A percentile compares a stretch with the other conserved stretches of the same genome.
Evolutionary conservation across 2,888 invertebrate species (phyloP).

Genomic region (Automeris io): DNA sequence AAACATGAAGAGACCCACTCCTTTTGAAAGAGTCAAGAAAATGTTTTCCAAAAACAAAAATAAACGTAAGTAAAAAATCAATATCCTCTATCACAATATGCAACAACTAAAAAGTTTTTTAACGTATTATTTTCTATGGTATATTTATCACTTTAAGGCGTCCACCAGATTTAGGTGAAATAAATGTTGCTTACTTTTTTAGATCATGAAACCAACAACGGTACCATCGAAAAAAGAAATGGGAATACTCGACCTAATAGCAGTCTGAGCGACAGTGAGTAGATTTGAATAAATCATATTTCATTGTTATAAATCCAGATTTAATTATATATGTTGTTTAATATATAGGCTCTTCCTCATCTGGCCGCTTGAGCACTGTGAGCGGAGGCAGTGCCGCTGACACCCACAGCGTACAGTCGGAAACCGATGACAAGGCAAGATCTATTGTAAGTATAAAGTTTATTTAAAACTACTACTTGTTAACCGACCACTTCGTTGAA

Average conservation of each 20-base stretch:
- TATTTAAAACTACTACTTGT: too few relatives aligned
- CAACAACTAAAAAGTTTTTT: background rate
- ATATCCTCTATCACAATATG: background rate
- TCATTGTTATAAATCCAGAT: background rate
- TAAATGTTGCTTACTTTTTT: slow-evolving; percentile 18
- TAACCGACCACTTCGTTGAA: too few relatives aligned
- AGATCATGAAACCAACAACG: slow-evolving; percentile 54
- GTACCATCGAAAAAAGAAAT: slow-evolving; percentile 63
- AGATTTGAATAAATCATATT: background rate
- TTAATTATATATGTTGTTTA: background rate
- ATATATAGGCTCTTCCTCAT: slow-evolving; percentile 83
- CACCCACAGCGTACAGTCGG: slow-evolving; percentile 88
- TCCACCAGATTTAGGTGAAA: too few relatives aligned
- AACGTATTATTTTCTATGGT: background rate
- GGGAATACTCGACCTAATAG: slow-evolving; percentile 67
- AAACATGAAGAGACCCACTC: slow-evolving; percentile 85
- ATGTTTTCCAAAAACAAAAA: slow-evolving; percentile 82
- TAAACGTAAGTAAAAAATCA: slow-evolving; percentile 47
- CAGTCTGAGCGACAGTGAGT: slow-evolving; percentile 69
- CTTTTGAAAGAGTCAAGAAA: slow-evolving; percentile 86
- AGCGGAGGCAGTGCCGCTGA: slow-evolving; percentile 89
- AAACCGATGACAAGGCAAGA: slow-evolving; percentile 83
- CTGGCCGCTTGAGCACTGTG: slow-evolving; percentile 88
- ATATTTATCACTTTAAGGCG: too few relatives aligned
- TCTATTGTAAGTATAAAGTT: slow-evolving; percentile 68